Base-by-base conservation (phyloP, 2,888 invertebrate genomes). In the Prostheceraeus crozeri region DNA sequence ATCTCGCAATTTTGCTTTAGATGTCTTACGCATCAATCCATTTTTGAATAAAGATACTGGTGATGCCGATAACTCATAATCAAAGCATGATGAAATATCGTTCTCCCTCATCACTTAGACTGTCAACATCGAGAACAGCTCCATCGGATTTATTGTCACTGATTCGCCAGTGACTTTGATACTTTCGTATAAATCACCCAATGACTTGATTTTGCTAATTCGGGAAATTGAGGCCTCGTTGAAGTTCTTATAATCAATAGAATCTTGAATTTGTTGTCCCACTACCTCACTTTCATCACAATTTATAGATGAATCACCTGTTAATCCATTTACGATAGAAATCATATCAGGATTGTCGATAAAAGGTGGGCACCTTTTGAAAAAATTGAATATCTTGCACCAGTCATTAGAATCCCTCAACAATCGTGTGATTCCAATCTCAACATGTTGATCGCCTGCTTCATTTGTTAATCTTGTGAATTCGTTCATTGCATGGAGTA, bases 1-100 rank as follows among this genome's bases (percentile, higher is more conserved):
- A 19, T 51, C 30, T n/a, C 28, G 30, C 27, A 58, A 35, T n/a
- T 16, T 31, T 60, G 59, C 59, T 31, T 58, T 58, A 8, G 27
- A n/a, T 27, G 58, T 10, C 59, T 60, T 59, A 6, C 58, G 8
- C 59, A 58, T 58, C 16, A 28, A n/a, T n/a, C 58, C 58, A 28
- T 58, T 58, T n/a, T 21, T 11, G 57, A 59, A 59, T 14, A 60
- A 58, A n/a, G 59, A 59, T 21, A 58, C 33, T 28, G 59, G 59
- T 35, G 59, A 58, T 60, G 59, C 59, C 21, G 59, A 28, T 19
- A 59, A 46, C 45, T 59, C 59, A 35, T 59, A 59, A 16, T 30
- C 28, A 33, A 59, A 60, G 36, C 23, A 59, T 33, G 14, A 14
- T 23, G 27, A 33, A 31, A 59, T 60, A 19, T 59, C 59, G 19